Percentiles rank a stretch among this genome's conserved stretches.
Conservation (phyloP, 2,888 invertebrate genomes). For the Cryptophagus acutangulus region DNA sequence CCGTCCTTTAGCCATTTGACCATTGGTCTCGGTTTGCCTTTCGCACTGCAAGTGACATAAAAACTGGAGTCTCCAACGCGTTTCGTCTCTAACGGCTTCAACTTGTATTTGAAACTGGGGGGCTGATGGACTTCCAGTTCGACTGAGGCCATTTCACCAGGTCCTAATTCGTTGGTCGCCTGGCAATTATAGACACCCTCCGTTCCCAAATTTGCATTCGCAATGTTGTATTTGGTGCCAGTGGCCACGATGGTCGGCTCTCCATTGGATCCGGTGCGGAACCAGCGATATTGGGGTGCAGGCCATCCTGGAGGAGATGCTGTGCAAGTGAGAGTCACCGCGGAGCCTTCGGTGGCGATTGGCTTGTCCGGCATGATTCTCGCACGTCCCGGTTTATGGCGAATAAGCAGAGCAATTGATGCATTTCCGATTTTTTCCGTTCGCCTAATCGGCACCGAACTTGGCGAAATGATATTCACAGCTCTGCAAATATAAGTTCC, state of each 20-base stretch:
- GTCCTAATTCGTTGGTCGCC: constrained; percentile 83
- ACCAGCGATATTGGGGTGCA: constrained; percentile 85
- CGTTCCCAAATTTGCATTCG: constrained; percentile 76
- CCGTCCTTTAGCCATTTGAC: constrained; percentile 86
- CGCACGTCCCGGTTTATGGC: constrained; percentile 82
- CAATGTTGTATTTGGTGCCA: constrained; percentile 79
- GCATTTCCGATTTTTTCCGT: constrained; percentile 75
- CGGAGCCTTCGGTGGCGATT: constrained; percentile 76
- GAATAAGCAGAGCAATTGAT: constrained; percentile 74
- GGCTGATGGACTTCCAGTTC: constrained; percentile 83
- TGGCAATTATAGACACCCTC: constrained; percentile 89
- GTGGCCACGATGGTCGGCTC: constrained; percentile 67
- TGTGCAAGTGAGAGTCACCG: constrained; percentile 77
- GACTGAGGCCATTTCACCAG: constrained; percentile 78
- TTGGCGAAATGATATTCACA: constrained; percentile 75
- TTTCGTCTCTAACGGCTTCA: constrained; percentile 76
- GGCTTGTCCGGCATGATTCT: constrained; percentile 78
- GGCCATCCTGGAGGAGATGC: constrained; percentile 92
- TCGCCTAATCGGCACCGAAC: constrained; percentile 58
- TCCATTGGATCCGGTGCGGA: constrained; percentile 65
- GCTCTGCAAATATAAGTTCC: constrained; percentile 89
- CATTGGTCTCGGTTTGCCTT: constrained; percentile 80
- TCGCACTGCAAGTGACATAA: constrained; percentile 76
- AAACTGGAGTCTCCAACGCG: constrained; percentile 75
- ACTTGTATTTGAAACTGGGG: constrained; percentile 75